Conservation (phyloP, 2,888 invertebrate species). For the Molorchus minor region DNA sequence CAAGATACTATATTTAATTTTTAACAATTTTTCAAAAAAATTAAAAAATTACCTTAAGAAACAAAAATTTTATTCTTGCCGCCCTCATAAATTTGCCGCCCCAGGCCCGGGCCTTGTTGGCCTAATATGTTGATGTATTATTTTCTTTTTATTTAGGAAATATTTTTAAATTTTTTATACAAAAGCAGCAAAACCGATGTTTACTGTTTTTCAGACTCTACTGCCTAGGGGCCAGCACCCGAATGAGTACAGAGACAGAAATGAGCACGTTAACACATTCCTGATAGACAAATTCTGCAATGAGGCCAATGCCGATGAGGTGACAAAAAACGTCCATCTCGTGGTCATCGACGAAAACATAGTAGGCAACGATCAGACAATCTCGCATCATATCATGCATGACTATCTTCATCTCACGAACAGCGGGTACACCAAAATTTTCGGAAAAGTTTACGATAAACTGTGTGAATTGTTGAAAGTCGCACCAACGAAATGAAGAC, state of each 20-base stretch:
- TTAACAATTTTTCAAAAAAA: too few relatives aligned
- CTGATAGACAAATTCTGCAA: constrained; percentile 61
- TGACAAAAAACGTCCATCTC: constrained; percentile 57
- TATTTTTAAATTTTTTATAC: too few relatives aligned
- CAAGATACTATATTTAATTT: too few relatives aligned
- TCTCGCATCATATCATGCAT: constrained; percentile 72
- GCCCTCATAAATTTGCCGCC: too few relatives aligned
- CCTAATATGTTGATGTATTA: too few relatives aligned
- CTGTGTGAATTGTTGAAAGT: constrained; percentile 51
- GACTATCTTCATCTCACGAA: constrained; percentile 76
- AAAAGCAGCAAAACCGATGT: too few relatives aligned
- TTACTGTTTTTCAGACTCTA: constrained; percentile 64
- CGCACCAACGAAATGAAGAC: constrained; percentile 20
- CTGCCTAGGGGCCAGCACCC: constrained; percentile 73
- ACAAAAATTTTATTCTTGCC: too few relatives aligned
- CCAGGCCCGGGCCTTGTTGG: too few relatives aligned
- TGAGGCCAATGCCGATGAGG: constrained; percentile 55
- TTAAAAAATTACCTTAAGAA: too few relatives aligned
- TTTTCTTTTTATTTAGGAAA: too few relatives aligned
- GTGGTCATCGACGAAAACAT: constrained; percentile 60
- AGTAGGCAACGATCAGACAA: constrained; percentile 65
- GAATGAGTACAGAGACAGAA: constrained; percentile 70
- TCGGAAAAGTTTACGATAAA: constrained; percentile 67
- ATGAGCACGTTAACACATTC: constrained; percentile 68
- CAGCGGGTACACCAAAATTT: constrained; percentile 70